Evolutionary conservation across 2,113 vertebrate genomes (phyloP), one percentile per base, ranked within the genome.

Genomic region (Vulpes vulpes): DNA sequence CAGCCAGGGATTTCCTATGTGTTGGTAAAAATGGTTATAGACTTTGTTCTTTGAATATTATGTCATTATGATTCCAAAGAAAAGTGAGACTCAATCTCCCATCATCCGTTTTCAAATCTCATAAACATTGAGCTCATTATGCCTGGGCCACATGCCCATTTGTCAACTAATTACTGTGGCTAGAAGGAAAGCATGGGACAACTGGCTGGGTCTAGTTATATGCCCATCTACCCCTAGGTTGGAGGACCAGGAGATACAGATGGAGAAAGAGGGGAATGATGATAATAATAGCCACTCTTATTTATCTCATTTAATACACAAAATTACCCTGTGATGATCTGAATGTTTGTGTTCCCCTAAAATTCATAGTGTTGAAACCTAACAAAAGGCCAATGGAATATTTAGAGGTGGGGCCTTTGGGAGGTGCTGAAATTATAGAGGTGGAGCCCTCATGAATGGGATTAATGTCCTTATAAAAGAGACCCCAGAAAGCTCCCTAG

Each of bases 301-400:
- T 71, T 91, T 69, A 84, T 69, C 17, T 85, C 71, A 85, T 55
- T 71, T 76, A 92, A 35, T 92, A 94, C 2, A 35, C 14, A 93
- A 73, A 91, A 81, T 10, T 62, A 84, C 16, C 30, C 59, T 57
- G 11, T 11, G n/a, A 25, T 65, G 32, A 25, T 83, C n/a, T 67
- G 49, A 64, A 89, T 74, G 32, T 83, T 62, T 89, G 67, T 93
- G 32, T 79, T 16, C 53, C 5, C 15, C 49, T 15, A 8, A 76
- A 53, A 76, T 65, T 84, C 27, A 57, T 65, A 23, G 43, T 57
- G 27, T 89, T 83, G 65, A 53, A 89, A 79, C 19, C 60, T 32
- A 43, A 43, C 43, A 43, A 65, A 71, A 5, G 22, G 30, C 17
- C 57, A 55, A 16, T 57, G n/a, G 64, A 59, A 57, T 73, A 73